Evolutionary conservation across 2,797 vertebrate genomes (phyloP).

Genomic region (Poecile montanus): DNA sequence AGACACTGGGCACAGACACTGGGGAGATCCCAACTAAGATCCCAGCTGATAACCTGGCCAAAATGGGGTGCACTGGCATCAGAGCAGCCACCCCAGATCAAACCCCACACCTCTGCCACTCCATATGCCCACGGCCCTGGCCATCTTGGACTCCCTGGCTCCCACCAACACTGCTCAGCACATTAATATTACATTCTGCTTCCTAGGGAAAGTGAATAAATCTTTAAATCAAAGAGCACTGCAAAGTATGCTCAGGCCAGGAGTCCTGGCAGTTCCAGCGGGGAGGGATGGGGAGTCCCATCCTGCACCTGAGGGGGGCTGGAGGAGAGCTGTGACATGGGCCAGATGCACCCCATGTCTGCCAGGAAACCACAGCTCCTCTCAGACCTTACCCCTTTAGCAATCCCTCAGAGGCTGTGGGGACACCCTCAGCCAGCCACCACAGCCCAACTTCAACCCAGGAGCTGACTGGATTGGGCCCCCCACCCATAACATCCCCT

Average conservation of each 20-base stretch:
- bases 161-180: background rate
- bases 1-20: background rate
- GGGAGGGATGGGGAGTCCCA: background rate
- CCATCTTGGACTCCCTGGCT: background rate
- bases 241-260: background rate
- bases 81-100: background rate
- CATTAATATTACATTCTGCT: conserved; percentile 22
- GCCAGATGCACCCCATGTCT: background rate
- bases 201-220: background rate
- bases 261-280: background rate
- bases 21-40: background rate
- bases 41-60: background rate
- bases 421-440: background rate
- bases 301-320: background rate
- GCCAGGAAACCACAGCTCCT: background rate
- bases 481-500: accelerated
- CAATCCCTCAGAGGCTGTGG: background rate
- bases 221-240: background rate
- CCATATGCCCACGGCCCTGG: background rate
- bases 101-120: background rate
- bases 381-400: background rate
- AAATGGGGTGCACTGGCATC: accelerated
- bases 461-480: background rate
- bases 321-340: background rate
- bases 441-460: background rate